phyloP scores from a whole-genome alignment of 1,140 invertebrate genomes.

The Coptotermes formosanus region DNA sequence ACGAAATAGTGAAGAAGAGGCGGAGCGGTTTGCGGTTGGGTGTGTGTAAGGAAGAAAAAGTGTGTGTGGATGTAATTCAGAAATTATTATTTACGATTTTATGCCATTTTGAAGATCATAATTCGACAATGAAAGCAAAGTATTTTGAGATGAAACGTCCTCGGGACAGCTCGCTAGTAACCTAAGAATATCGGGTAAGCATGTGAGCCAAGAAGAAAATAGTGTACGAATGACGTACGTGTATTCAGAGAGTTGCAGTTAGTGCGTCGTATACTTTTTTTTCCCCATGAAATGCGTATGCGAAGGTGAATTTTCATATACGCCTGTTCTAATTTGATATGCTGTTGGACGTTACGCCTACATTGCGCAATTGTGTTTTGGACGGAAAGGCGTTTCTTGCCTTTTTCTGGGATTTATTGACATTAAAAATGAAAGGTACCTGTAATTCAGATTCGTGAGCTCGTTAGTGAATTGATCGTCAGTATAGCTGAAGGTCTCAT shows the following conservation, averaged over 20 bases:
- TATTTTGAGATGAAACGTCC: not conserved
- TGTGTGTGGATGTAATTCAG: not conserved
- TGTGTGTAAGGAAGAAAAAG: not conserved
- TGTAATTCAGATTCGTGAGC: too few species aligned
- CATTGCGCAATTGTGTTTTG: not conserved
- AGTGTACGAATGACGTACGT: not conserved
- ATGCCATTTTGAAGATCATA: not conserved
- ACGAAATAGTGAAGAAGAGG: not conserved
- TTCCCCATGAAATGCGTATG: too few species aligned
- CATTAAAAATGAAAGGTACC: too few species aligned
- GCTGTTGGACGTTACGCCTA: not conserved
- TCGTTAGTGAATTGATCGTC: too few species aligned
- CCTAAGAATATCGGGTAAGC: not conserved
- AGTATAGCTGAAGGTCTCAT: too few species aligned
- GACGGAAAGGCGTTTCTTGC: too few species aligned
- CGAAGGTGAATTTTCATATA: not conserved
- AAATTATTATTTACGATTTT: not conserved
- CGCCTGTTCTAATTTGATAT: not conserved
- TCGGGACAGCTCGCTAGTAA: constrained; percentile 7
- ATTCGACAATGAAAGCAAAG: not conserved
- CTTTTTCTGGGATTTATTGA: too few species aligned
- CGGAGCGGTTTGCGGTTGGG: not conserved
- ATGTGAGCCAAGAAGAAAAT: not conserved
- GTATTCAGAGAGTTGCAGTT: not conserved
- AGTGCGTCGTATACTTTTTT: too few species aligned